Conservation (phyloP, 2,113 vertebrate genomes). For the Phocoena sinus region DNA sequence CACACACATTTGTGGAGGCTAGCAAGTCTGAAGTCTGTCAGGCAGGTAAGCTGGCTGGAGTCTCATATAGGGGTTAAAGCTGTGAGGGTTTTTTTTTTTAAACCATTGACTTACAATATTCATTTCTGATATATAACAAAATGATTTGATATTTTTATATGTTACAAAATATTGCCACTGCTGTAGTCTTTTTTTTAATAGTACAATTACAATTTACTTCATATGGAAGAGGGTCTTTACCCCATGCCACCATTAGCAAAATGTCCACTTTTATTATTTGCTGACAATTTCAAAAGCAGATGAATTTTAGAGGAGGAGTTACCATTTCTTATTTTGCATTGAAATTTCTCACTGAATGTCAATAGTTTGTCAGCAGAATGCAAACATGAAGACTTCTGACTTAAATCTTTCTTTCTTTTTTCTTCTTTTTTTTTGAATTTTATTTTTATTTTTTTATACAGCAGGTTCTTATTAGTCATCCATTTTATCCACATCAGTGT, state of each 20-base stretch:
- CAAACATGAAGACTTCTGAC: conserved; percentile 78
- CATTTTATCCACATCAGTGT: too few species aligned
- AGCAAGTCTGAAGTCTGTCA: not conserved
- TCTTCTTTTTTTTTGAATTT: too few species aligned
- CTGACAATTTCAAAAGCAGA: conserved; percentile 71
- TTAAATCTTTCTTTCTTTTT: conserved; percentile 71
- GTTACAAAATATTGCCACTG: not conserved
- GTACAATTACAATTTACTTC: conserved; percentile 79
- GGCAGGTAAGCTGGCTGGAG: not conserved
- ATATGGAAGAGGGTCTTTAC: conserved; percentile 72
- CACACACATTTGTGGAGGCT: not conserved
- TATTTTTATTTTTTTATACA: too few species aligned
- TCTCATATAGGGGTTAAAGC: not conserved
- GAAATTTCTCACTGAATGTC: conserved; percentile 63
- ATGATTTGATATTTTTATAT: too few species aligned
- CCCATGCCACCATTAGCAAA: conserved; percentile 74
- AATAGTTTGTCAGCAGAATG: conserved; percentile 80
- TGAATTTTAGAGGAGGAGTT: conserved; percentile 61
- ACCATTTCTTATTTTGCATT: conserved; percentile 59
- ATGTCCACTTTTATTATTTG: conserved; percentile 74
- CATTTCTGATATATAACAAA: too few species aligned
- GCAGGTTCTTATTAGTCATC: too few species aligned
- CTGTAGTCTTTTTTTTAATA: conserved; percentile 12
- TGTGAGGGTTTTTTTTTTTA: too few species aligned
- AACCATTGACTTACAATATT: too few species aligned